These are phyloP conservation scores for Crotalus helleri DNA, from an alignment of 2,113 vertebrate species.

Conservation along the genomic window DNA sequence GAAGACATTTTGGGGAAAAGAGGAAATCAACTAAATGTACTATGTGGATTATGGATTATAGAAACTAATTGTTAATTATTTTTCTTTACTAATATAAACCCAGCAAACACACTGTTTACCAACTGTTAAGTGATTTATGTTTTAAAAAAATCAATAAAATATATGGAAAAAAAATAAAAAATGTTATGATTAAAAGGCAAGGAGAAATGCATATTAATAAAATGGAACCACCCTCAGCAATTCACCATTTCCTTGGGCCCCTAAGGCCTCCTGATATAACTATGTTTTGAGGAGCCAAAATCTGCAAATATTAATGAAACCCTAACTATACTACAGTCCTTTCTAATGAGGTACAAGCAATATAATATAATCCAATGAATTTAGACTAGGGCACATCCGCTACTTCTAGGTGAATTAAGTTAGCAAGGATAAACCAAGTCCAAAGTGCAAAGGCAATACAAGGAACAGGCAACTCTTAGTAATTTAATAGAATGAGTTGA, in stretches of 20 bases:
- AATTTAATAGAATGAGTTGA: not conserved
- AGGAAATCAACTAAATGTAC: too few species aligned
- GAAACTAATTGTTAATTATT: too few species aligned
- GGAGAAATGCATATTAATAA: not conserved
- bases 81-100: too few species aligned
- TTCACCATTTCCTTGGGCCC: not conserved
- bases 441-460: not conserved
- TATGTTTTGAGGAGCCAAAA: not conserved
- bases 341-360: not conserved
- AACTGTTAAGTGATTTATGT: too few species aligned
- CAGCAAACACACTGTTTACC: too few species aligned
- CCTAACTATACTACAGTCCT: not conserved
- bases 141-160: too few species aligned
- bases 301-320: not conserved
- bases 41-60: too few species aligned
- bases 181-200: not conserved
- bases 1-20: too few species aligned
- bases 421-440: not conserved
- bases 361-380: not conserved
- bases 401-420: not conserved
- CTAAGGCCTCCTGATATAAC: not conserved
- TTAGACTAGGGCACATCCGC: not conserved
- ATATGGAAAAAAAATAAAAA: too few species aligned
- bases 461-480: not conserved
- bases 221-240: not conserved